Evolutionary conservation across 2,113 vertebrate genomes (phyloP).

Genomic region (Mobula hypostoma): DNA sequence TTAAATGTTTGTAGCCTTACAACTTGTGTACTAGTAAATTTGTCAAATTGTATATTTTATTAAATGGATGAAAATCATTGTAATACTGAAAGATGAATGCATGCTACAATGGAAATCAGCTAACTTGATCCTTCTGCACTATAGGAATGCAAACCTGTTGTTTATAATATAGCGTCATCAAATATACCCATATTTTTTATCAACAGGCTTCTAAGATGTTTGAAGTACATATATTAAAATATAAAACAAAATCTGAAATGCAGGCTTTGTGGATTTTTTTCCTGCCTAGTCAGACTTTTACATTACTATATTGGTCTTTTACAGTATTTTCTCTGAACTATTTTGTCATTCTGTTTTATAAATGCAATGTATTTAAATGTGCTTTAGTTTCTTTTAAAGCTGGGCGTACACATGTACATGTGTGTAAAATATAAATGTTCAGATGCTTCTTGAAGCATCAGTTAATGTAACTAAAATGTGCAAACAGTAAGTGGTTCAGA

Average conservation of each 20-base stretch:
- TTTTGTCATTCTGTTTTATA: not conserved
- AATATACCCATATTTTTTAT: not conserved
- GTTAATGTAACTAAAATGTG: not conserved
- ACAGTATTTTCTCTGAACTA: not conserved
- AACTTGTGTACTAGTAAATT: constrained; percentile 14
- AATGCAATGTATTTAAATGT: not conserved
- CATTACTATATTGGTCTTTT: not conserved
- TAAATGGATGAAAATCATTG: not conserved
- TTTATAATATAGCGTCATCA: constrained; percentile 6
- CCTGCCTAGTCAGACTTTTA: not conserved
- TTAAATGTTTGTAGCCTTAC: not conserved
- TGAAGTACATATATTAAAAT: not conserved
- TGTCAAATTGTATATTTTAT: not conserved
- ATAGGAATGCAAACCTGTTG: not conserved
- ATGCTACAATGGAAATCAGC: not conserved
- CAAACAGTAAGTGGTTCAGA: too few species aligned
- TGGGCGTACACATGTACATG: not conserved
- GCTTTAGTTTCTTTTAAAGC: not conserved
- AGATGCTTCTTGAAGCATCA: not conserved
- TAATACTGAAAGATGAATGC: not conserved
- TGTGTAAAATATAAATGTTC: too few species aligned
- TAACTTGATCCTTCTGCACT: not conserved
- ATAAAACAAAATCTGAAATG: not conserved
- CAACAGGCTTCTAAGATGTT: not conserved
- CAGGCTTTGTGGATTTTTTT: constrained; percentile 5